Evolutionary conservation across 2,797 vertebrate genomes (phyloP), one percentile per base, ranked within the genome.

Genomic region (Anniella stebbinsi): DNA sequence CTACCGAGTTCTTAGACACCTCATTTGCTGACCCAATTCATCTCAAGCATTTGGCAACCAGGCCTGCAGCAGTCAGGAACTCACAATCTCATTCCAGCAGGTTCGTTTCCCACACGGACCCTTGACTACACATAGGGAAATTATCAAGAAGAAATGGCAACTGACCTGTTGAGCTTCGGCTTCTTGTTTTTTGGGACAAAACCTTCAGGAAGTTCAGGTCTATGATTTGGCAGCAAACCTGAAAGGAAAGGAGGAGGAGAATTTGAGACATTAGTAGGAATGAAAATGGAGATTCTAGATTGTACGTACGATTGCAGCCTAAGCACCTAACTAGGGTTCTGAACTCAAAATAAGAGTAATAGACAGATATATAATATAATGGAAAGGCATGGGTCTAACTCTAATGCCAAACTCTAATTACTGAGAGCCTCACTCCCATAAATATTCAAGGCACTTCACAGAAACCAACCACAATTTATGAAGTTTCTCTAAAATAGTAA

Each of bases 201-300:
- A 83, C 97, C 98, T 93, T 99, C 98, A 85, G 98, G 98, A 95
- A 98, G 97, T 90, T 12, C 91, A 87, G 99, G 99, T 95, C 94
- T 98, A 95, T 99, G 99, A 96, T 99, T 97, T 94, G 99, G 99
- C 54, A 99, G 96, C 48, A 99, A 97, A 96, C 99, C 99, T 99
- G 96, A 89, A 89, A 1, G 84, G 72, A 23, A 25, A 89, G 77
- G 54, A 91, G 87, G 75, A 69, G 0, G 0, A 70, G 67, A 93
- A 63, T 86, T 84, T 67, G 45, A 18, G 33, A 30, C 41, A 77
- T 48, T 41, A 93, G 69, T 76, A 84, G 25, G 88, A 12, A 76
- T 0, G 80, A 77, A 57, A 92, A 45, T 1, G 33, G 1, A 51
- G 41, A 57, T 70, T 60, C 18, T 18, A 25, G 80, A 60, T 45